Conservation (phyloP, 2,113 vertebrate species). For the Gulo gulo region DNA sequence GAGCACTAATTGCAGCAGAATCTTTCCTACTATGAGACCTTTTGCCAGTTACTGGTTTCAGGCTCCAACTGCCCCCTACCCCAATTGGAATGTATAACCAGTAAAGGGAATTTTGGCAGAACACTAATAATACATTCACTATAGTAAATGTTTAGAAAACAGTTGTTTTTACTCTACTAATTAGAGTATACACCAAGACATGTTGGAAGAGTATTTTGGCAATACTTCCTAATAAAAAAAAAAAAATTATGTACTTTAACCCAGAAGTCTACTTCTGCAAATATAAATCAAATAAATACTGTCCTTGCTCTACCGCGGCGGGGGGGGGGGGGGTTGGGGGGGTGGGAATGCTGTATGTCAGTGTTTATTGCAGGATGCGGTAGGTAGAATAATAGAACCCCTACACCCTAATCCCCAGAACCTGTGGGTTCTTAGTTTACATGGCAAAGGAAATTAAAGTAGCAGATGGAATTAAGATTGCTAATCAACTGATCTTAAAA, state of each 20-base stretch:
- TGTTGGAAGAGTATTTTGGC: not conserved
- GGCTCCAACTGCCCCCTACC: not conserved
- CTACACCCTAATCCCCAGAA: not conserved
- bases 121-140: not conserved
- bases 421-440: not conserved
- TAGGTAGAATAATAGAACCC: not conserved
- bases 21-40: not conserved
- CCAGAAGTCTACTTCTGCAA: not conserved
- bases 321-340: rapidly evolving
- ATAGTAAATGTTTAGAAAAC: not conserved
- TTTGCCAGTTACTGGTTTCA: not conserved
- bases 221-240: not conserved
- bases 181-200: not conserved
- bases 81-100: not conserved
- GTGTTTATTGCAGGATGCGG: not conserved
- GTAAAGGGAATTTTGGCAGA: not conserved
- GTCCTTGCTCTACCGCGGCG: too few relatives aligned
- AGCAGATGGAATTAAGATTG: not conserved
- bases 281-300: not conserved
- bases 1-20: not conserved
- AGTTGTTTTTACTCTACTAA: not conserved
- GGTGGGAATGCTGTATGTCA: not conserved
- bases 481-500: not conserved
- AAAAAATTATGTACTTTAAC: not conserved
- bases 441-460: not conserved